These are phyloP conservation scores for Tetragnatha montana DNA, from an alignment of 2,888 invertebrate species.

Conservation along the genomic window DNA sequence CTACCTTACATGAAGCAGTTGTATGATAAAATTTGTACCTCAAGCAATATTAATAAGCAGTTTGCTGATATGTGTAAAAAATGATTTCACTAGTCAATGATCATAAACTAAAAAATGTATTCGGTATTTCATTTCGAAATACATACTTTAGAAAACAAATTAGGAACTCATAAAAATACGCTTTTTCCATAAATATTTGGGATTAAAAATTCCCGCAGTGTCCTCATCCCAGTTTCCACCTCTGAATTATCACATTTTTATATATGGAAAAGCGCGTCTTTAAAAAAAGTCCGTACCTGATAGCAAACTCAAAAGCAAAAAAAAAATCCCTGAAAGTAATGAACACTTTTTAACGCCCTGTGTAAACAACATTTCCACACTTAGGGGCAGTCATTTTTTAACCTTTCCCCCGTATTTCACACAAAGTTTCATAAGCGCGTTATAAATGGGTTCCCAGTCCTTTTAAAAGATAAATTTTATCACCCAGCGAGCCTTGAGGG, in stretches of 20 bases:
- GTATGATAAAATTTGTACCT: too few relatives aligned
- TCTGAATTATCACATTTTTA: constrained; percentile 2
- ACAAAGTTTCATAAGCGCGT: constrained; percentile 51
- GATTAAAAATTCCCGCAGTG: too few relatives aligned
- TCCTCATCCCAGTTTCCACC: too few relatives aligned
- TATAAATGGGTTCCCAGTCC: constrained; percentile 52
- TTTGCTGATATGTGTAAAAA: too few relatives aligned
- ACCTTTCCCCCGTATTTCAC: constrained; percentile 37
- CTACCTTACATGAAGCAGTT: too few relatives aligned
- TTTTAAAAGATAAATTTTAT: constrained; percentile 64
- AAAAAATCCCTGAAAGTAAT: constrained; percentile 42
- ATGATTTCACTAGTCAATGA: too few relatives aligned
- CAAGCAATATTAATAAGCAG: too few relatives aligned
- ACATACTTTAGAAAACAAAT: too few relatives aligned
- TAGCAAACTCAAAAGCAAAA: neutral
- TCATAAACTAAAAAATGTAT: too few relatives aligned
- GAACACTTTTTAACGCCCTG: constrained; percentile 44
- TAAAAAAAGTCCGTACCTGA: neutral
- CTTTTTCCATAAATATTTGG: too few relatives aligned
- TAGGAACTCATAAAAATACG: too few relatives aligned
- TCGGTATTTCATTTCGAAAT: too few relatives aligned
- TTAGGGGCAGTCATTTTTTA: constrained; percentile 43
- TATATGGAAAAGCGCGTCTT: neutral
- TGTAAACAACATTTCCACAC: constrained; percentile 51
- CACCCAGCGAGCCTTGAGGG: constrained; percentile 45